Evolutionary conservation across 2,888 invertebrate species (phyloP).

Genomic region (Parnassius mnemosyne): DNA sequence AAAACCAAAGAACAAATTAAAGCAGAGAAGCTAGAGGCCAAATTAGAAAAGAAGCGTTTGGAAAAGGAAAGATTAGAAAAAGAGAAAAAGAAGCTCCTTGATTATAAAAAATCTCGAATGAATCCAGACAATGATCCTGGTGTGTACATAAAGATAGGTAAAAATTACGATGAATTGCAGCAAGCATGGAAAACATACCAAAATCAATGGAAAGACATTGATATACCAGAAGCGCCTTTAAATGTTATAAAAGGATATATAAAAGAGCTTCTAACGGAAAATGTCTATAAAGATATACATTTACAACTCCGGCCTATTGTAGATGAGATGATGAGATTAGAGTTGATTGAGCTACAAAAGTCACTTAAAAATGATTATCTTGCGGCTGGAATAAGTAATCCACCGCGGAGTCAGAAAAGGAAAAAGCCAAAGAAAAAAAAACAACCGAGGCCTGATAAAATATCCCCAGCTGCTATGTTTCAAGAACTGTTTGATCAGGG

Average conservation of each 20-base stretch:
- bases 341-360: conserved; percentile 75
- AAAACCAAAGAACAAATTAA: conserved; percentile 71
- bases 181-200: conserved; percentile 56
- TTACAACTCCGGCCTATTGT: conserved; percentile 84
- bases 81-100: conserved; percentile 60
- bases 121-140: conserved; percentile 72
- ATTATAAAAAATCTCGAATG: conserved; percentile 72
- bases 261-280: conserved; percentile 83
- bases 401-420: conserved; percentile 54
- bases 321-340: conserved; percentile 84
- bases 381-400: conserved; percentile 37
- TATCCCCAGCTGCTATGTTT: conserved; percentile 83
- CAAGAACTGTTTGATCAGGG: conserved; percentile 85
- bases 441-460: conserved; percentile 82
- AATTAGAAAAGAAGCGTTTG: conserved; percentile 62
- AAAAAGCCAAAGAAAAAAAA: conserved; percentile 66
- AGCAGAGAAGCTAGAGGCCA: conserved; percentile 61
- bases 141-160: conserved; percentile 51
- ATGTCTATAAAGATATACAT: conserved; percentile 83
- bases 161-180: conserved; percentile 41
- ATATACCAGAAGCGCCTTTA: conserved; percentile 65
- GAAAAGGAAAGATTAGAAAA: conserved; percentile 53
- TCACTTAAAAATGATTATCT: conserved; percentile 71
- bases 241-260: conserved; percentile 83
- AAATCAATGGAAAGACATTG: conserved; percentile 61